phyloP scores from a whole-genome alignment of 2,113 vertebrate genomes.

The Rhinogobius similis region DNA sequence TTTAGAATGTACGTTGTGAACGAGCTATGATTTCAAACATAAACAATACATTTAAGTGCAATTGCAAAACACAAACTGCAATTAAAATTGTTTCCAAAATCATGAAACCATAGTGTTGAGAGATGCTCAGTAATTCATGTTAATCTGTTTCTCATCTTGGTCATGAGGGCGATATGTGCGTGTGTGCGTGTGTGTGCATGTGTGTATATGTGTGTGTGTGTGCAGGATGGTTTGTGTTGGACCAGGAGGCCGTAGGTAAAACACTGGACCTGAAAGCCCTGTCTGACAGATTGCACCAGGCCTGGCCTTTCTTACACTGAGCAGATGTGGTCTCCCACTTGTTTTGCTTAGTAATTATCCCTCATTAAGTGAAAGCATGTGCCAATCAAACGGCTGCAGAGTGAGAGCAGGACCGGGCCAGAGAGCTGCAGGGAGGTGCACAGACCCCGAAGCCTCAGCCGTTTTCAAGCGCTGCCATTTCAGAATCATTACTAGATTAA shows the following conservation, averaged over 20 bases:
- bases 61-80: not conserved
- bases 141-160: constrained; percentile 91
- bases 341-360: constrained; percentile 98
- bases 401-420: constrained; percentile 65
- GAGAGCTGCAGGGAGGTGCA: constrained; percentile 36
- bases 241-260: constrained; percentile 72
- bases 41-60: not conserved
- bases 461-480: constrained; percentile 66
- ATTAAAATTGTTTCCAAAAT: not conserved
- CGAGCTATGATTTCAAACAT: not conserved
- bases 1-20: not conserved
- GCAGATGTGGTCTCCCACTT: constrained; percentile 89
- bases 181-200: not conserved
- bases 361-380: constrained; percentile 96
- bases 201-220: constrained; percentile 18
- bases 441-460: constrained; percentile 65
- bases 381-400: constrained; percentile 94
- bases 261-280: constrained; percentile 66
- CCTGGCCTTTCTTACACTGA: constrained; percentile 85
- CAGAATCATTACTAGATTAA: constrained; percentile 75
- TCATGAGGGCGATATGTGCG: not conserved
- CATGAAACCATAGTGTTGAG: constrained; percentile 81
- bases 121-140: constrained; percentile 88
- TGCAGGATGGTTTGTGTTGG: constrained; percentile 58
- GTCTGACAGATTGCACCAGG: constrained; percentile 83